Base-by-base conservation (phyloP, 2,888 invertebrate species). In the Sinotaia quadrata region DNA sequence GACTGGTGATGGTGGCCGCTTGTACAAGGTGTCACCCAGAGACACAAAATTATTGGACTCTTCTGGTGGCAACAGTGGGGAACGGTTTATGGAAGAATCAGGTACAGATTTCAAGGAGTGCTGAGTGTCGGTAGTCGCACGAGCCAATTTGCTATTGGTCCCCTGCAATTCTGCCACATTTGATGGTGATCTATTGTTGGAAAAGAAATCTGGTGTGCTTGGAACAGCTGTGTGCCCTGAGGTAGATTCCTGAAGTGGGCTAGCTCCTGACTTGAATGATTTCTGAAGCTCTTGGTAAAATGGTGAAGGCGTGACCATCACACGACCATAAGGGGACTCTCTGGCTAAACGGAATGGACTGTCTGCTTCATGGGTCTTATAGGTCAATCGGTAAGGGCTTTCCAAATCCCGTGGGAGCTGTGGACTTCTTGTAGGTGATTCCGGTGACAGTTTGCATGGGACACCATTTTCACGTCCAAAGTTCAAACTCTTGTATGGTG, bases 1-100 rank as follows among this genome's bases (percentile, higher is more conserved):
- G 12, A 76, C 62, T 0, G 76, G 76, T 3, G 76, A 76, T 15
- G 76, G 72, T 29, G 76, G 76, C 2, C 76, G 69, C 67, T 74
- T 76, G 68, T 76, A 76, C 31, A 76, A 67, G 33, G 74, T 71
- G 36, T 76, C 76, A 34, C 73, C 69, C 51, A 72, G 66, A 12
- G 76, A 69, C 37, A 65, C 56, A 56, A 76, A 76, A 2, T 68
- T 62, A n/a, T 49, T 66, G 15, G 66, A 57, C 21, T 69, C 69
- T 29, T 74, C 76, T 41, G 51, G 49, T 8, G 61, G 34, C 18
- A 62, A 33, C 15, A 56, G 31, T 10, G 66, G 60, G 0, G 37
- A 31, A 21, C 54, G 56, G 41, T 58, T 41, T 27, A 68, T 44
- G 2, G 60, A 58, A 8, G 67, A 68, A n/a, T 75, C 70, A 18